Evolutionary conservation across 2,888 invertebrate genomes (phyloP).

Genomic region (Hermaeophaga mercurialis): DNA sequence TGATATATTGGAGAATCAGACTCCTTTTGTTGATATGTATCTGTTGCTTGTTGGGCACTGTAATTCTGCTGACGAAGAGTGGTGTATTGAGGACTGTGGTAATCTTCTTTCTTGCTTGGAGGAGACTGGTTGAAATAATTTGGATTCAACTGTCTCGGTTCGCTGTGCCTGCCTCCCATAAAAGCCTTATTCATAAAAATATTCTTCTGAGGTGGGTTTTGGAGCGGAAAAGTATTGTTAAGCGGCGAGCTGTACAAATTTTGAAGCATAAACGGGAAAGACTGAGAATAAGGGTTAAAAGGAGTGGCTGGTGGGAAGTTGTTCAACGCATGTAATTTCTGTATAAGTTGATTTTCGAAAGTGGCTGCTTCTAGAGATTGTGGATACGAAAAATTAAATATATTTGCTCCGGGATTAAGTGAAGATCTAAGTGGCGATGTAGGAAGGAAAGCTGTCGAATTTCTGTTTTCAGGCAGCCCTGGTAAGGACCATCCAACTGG

Average conservation of each 20-base stretch:
- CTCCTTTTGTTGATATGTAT: conserved; percentile 19
- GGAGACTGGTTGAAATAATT: conserved; percentile 37
- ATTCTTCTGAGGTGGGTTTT: conserved; percentile 54
- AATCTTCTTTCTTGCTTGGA: conserved; percentile 21
- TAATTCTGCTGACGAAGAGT: conserved; percentile 37
- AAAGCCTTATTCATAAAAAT: conserved; percentile 45
- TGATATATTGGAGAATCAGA: conserved; percentile 21
- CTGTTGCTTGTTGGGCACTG: conserved; percentile 8
- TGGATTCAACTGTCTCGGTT: conserved; percentile 43
- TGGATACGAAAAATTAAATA: conserved; percentile 51
- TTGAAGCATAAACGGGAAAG: conserved; percentile 41
- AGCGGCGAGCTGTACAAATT: conserved; percentile 45
- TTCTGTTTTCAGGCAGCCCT: conserved; percentile 53
- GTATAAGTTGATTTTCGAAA: conserved; percentile 60
- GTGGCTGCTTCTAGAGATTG: conserved; percentile 43
- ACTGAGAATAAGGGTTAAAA: conserved; percentile 44
- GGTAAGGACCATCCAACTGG: conserved; percentile 49
- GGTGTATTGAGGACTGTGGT: conserved; percentile 3
- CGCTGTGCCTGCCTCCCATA: conserved; percentile 48
- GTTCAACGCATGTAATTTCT: conserved; percentile 60
- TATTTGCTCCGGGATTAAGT: conserved; percentile 47
- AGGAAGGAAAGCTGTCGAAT: conserved; percentile 51
- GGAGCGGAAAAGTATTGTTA: conserved; percentile 51
- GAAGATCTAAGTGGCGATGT: conserved; percentile 51
- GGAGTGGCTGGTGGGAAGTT: conserved; percentile 54